Evolutionary conservation across 2,888 invertebrate species (phyloP).

Genomic region (Rhopalosiphum nymphaeae): DNA sequence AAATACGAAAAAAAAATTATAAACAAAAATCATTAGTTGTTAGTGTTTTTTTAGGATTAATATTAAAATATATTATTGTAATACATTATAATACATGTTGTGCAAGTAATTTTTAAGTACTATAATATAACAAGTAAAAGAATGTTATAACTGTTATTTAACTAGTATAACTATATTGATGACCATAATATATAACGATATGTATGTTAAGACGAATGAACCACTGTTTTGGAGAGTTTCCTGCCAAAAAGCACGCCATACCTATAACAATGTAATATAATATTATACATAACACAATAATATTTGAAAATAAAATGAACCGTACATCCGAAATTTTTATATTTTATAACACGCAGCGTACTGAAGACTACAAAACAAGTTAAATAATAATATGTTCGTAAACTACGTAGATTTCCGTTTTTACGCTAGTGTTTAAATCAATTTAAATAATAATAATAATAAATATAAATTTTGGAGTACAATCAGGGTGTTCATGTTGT

Average conservation of each 20-base stretch:
- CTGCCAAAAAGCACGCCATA: constrained; percentile 22
- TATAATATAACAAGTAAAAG: constrained; percentile 25
- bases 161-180: constrained; percentile 26
- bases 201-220: constrained; percentile 26
- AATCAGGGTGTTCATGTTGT: constrained; percentile 62
- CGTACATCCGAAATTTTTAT: neutral
- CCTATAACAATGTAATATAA: neutral
- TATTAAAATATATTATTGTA: constrained; percentile 53
- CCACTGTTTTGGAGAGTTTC: constrained; percentile 23
- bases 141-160: constrained; percentile 38
- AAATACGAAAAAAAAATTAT: constrained; percentile 39
- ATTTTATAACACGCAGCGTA: neutral
- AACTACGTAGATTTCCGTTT: constrained; percentile 23
- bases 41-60: constrained; percentile 63
- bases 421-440: constrained; percentile 31
- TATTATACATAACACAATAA: constrained; percentile 25
- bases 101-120: constrained; percentile 58
- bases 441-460: constrained; percentile 17
- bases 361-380: neutral
- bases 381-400: constrained; percentile 7
- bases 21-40: constrained; percentile 62
- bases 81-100: constrained; percentile 55
- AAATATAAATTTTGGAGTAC: constrained; percentile 52
- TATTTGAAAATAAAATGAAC: constrained; percentile 23
- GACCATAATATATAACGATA: constrained; percentile 15